Percentiles rank a stretch among this genome's conserved stretches.
These are phyloP conservation scores for Leptinotarsa juncta DNA, from an alignment of 2,888 invertebrate genomes.

Conservation along the genomic window DNA sequence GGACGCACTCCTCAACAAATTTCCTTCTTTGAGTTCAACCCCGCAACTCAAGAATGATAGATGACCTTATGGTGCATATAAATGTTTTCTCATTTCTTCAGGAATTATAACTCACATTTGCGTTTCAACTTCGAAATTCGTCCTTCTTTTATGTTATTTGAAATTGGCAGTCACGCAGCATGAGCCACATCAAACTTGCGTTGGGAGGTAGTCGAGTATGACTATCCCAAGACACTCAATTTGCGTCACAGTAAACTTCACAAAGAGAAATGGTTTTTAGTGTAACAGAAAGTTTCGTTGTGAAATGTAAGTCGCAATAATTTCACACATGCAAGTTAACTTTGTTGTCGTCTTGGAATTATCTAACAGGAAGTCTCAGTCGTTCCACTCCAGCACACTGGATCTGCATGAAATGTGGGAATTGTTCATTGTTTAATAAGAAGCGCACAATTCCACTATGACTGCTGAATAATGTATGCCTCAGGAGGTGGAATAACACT, in stretches of 20 bases:
- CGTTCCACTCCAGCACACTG: slow-evolving; percentile 20
- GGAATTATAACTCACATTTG: slow-evolving; percentile 40
- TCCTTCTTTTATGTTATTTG: slow-evolving; percentile 31
- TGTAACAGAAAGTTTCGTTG: slow-evolving; percentile 11
- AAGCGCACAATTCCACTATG: slow-evolving; percentile 30
- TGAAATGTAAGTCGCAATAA: slow-evolving; percentile 3
- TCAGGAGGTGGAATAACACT: slow-evolving; percentile 31
- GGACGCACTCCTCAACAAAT: neutral
- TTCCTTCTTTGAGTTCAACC: neutral
- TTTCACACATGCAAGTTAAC: slow-evolving; percentile 23
- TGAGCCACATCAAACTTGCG: slow-evolving; percentile 29
- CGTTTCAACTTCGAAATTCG: slow-evolving; percentile 33
- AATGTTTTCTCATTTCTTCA: slow-evolving; percentile 39
- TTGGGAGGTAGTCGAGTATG: slow-evolving; percentile 25
- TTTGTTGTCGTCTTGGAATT: slow-evolving; percentile 26
- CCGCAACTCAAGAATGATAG: neutral
- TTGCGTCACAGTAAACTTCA: slow-evolving; percentile 20
- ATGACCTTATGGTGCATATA: neutral
- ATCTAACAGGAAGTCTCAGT: slow-evolving; percentile 26
- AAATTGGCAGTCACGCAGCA: slow-evolving; percentile 35
- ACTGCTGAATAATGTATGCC: slow-evolving; percentile 33
- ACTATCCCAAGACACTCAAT: slow-evolving; percentile 28
- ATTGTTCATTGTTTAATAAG: slow-evolving; percentile 39
- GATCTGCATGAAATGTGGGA: slow-evolving; percentile 36
- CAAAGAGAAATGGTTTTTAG: slow-evolving; percentile 27